A percentile compares a stretch with the other conserved stretches of the same genome.
Conservation (phyloP, 2,888 invertebrate genomes). For the Ectemnius continuus region DNA sequence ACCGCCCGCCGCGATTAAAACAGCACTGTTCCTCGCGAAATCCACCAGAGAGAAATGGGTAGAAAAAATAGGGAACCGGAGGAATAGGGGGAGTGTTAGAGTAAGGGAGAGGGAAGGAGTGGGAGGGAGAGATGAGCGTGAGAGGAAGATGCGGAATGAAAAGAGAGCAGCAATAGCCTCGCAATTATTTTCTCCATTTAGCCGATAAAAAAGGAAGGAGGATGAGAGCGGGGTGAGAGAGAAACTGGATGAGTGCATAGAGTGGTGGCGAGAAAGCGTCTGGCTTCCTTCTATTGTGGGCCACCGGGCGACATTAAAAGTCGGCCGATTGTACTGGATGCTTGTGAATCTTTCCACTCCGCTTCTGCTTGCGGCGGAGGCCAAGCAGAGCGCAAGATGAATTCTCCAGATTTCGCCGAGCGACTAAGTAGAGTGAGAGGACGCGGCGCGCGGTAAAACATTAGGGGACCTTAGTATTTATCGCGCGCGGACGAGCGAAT, state of each 20-base stretch:
- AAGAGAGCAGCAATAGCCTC: neutral
- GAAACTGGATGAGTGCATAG: neutral
- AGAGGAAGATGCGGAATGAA: neutral
- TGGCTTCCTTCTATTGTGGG: conserved; percentile 10
- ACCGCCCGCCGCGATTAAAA: conserved; percentile 2
- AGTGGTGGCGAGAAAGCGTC: neutral
- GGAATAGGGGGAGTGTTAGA: too few species aligned
- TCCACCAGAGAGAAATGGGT: neutral
- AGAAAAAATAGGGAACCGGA: neutral
- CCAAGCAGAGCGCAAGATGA: conserved; percentile 53
- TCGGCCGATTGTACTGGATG: conserved; percentile 12
- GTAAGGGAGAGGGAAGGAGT: neutral
- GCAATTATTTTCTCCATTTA: conserved; percentile 13
- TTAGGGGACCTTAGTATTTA: conserved; percentile 33
- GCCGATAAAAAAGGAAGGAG: neutral
- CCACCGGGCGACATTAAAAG: conserved; percentile 13
- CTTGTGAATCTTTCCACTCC: neutral
- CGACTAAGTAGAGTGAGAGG: conserved; percentile 54
- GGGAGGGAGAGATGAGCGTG: neutral
- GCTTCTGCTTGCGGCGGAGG: conserved; percentile 1
- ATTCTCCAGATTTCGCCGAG: conserved; percentile 66
- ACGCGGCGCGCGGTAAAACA: conserved; percentile 47
- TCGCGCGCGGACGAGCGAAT: conserved; percentile 31
- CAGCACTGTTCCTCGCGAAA: neutral
- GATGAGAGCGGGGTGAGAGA: too few species aligned